These are phyloP conservation scores for Eutolmus rufibarbis DNA, from an alignment of 2,888 invertebrate genomes.

Conservation along the genomic window DNA sequence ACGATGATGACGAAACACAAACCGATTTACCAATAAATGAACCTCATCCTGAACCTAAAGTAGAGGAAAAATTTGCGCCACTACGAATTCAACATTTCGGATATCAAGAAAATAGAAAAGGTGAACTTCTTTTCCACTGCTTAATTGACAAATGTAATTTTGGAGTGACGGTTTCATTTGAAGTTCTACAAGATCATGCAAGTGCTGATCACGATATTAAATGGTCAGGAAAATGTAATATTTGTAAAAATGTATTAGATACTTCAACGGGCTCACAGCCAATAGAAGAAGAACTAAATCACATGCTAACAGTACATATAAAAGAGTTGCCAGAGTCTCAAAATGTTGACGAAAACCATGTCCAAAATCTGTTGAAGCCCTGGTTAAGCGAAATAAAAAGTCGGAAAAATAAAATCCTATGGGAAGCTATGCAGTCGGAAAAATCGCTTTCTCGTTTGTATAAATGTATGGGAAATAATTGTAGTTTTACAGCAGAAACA, in stretches of 20 bases:
- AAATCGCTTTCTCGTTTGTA: not conserved
- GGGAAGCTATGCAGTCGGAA: not conserved
- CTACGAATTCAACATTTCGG: too few species aligned
- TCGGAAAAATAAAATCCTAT: not conserved
- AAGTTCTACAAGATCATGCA: too few species aligned
- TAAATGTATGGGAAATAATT: conserved; percentile 30
- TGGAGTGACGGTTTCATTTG: too few species aligned
- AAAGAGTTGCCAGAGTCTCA: not conserved
- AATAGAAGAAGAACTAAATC: not conserved
- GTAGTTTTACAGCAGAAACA: not conserved
- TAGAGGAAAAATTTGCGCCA: too few species aligned
- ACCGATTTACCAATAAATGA: too few species aligned
- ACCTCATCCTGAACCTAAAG: too few species aligned
- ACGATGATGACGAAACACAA: not conserved
- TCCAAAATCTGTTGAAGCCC: not conserved
- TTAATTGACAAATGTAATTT: too few species aligned
- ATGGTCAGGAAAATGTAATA: too few species aligned
- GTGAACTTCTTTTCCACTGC: too few species aligned
- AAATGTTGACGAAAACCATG: not conserved
- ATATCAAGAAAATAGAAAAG: too few species aligned
- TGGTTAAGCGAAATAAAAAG: not conserved
- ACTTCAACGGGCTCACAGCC: not conserved
- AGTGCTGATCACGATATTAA: too few species aligned
- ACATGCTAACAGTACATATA: not conserved
- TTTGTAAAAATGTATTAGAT: not conserved